phyloP scores from a whole-genome alignment of 2,797 vertebrate genomes.

The Momotus momota region DNA sequence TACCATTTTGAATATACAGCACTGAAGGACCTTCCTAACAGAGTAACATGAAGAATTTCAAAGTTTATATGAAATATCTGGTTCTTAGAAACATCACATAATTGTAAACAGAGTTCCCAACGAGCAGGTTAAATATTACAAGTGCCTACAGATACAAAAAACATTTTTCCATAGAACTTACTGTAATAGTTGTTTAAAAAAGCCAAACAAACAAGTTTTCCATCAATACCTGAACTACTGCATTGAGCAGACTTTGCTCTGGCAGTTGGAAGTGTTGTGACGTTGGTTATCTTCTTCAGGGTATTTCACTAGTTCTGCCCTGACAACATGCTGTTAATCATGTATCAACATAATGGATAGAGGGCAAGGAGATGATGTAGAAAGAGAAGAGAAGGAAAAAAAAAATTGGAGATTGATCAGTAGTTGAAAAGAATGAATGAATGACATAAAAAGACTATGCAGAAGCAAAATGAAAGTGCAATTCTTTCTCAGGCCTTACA shows the following conservation, averaged over 20 bases:
- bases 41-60: not conserved
- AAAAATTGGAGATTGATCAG: slow-evolving; percentile 57
- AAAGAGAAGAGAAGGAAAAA: slow-evolving; percentile 27
- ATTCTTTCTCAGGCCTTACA: not conserved
- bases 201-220: not conserved
- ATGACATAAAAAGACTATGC: not conserved
- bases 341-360: slow-evolving; percentile 57
- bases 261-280: slow-evolving; percentile 80
- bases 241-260: slow-evolving; percentile 94
- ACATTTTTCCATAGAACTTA: not conserved
- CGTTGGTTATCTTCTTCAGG: slow-evolving; percentile 89
- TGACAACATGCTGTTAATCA: slow-evolving; percentile 90
- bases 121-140: not conserved
- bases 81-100: not conserved
- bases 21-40: not conserved
- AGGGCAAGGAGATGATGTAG: slow-evolving; percentile 56
- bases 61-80: not conserved
- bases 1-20: not conserved
- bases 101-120: not conserved
- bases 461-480: slow-evolving; percentile 18
- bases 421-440: slow-evolving; percentile 51
- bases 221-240: slow-evolving; percentile 87
- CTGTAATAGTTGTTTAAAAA: not conserved
- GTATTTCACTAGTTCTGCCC: slow-evolving; percentile 95
- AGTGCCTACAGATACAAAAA: not conserved